Conservation (phyloP, 2,797 vertebrate species). For the Naso thynnoides region DNA sequence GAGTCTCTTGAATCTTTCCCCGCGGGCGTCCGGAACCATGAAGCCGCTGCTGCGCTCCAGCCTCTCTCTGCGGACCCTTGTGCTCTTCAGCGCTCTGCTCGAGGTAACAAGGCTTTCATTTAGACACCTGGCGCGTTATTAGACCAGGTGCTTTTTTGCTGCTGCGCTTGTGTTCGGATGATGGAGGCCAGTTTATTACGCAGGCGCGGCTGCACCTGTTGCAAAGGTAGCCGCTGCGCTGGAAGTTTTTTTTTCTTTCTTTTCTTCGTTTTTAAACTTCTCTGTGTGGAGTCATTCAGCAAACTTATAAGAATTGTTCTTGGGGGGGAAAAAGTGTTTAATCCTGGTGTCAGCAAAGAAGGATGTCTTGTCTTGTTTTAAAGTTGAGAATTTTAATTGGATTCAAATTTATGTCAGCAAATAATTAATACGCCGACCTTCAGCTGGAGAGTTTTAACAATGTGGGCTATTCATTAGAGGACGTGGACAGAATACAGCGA, state of each 20-base stretch:
- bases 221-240: constrained; percentile 41
- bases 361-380: not conserved
- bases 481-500: not conserved
- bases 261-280: too few species aligned
- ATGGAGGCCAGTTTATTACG: not conserved
- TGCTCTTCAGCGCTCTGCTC: constrained; percentile 56
- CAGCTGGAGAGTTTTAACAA: constrained; percentile 28
- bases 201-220: constrained; percentile 71
- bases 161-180: not conserved
- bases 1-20: constrained; percentile 1
- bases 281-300: too few species aligned
- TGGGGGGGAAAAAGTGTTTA: not conserved
- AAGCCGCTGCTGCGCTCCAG: constrained; percentile 40
- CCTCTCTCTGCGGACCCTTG: constrained; percentile 47
- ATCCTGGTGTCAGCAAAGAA: not conserved
- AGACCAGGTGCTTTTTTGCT: not conserved
- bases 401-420: constrained; percentile 35
- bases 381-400: constrained; percentile 38
- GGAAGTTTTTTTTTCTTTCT: too few species aligned
- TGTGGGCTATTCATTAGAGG: constrained; percentile 13
- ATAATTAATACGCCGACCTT: constrained; percentile 34
- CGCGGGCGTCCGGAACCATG: constrained; percentile 62
- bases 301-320: too few species aligned
- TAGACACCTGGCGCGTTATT: not conserved
- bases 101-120: constrained; percentile 55